phyloP scores from a whole-genome alignment of 2,888 invertebrate species.

The Ochlodes sylvanus region DNA sequence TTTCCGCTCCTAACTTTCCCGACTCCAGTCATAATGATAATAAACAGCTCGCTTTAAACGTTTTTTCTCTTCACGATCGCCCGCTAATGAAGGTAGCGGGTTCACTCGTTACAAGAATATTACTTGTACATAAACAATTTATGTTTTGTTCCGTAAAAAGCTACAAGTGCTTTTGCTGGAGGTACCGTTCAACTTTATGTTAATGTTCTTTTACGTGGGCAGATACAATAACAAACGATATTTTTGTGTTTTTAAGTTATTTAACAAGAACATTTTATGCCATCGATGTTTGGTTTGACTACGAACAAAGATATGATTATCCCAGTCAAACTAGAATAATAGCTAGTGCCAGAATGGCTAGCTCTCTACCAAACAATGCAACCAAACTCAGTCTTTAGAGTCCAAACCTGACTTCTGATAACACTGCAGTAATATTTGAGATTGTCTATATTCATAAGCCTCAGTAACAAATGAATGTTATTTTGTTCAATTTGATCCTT shows the following conservation, averaged over 20 bases:
- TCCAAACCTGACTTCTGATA: not conserved
- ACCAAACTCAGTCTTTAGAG: not conserved
- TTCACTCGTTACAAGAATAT: slow-evolving; percentile 52
- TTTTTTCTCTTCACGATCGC: slow-evolving; percentile 63
- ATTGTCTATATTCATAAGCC: no score
- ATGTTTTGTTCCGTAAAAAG: slow-evolving; percentile 38
- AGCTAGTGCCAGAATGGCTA: no score
- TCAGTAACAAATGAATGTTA: no score
- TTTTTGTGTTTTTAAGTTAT: not conserved
- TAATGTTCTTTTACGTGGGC: slow-evolving; percentile 17
- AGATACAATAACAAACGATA: not conserved
- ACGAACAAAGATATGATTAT: not conserved
- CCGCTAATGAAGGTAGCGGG: slow-evolving; percentile 69
- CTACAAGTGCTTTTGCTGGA: slow-evolving; percentile 27
- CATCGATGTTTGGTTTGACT: not conserved
- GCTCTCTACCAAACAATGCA: not conserved
- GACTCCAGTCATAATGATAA: slow-evolving; percentile 76
- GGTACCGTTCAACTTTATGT: slow-evolving; percentile 22
- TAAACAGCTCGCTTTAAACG: slow-evolving; percentile 74
- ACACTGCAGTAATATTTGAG: not conserved
- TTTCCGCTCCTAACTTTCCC: slow-evolving; percentile 78
- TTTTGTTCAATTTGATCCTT: no score
- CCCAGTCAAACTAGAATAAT: not conserved
- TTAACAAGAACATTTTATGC: not conserved
- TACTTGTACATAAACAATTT: slow-evolving; percentile 37